Percentiles rank a stretch among this genome's conserved stretches.
Evolutionary conservation across 2,113 vertebrate species (phyloP).

Genomic region (Oreotrochilus melanogaster): DNA sequence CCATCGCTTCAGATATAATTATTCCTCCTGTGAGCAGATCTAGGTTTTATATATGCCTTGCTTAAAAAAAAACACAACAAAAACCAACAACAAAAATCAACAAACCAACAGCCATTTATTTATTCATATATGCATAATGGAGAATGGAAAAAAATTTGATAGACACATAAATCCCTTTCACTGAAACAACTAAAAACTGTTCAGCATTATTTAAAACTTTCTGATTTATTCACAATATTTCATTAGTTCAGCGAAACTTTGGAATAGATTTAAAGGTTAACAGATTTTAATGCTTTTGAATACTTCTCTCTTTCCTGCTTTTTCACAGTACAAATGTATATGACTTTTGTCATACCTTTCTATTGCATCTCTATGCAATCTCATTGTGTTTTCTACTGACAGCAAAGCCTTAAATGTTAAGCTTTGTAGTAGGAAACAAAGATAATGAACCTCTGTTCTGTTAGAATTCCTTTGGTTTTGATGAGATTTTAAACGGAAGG

Average conservation of each 20-base stretch:
- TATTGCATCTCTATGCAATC: not conserved
- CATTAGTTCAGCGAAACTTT: not conserved
- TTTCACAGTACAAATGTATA: not conserved
- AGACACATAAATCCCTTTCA: not conserved
- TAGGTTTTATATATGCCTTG: not conserved
- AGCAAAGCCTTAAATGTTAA: not conserved
- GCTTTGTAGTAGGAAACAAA: not conserved
- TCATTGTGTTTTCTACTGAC: not conserved
- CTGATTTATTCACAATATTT: not conserved
- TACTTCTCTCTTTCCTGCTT: not conserved
- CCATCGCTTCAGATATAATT: conserved; percentile 1
- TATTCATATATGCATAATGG: not conserved
- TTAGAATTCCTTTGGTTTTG: not conserved
- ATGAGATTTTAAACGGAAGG: not conserved
- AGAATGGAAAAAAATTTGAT: not conserved
- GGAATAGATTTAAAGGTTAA: not conserved
- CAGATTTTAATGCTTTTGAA: not conserved
- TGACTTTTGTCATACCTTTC: not conserved
- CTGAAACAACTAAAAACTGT: not conserved
- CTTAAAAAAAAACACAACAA: too few species aligned
- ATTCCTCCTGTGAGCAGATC: not conserved
- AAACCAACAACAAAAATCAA: too few species aligned
- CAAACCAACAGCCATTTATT: too few species aligned
- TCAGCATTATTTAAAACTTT: not conserved
- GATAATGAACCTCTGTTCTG: not conserved